Conservation (phyloP, 2,888 invertebrate genomes). For the Marasmarcha lunaedactyla region DNA sequence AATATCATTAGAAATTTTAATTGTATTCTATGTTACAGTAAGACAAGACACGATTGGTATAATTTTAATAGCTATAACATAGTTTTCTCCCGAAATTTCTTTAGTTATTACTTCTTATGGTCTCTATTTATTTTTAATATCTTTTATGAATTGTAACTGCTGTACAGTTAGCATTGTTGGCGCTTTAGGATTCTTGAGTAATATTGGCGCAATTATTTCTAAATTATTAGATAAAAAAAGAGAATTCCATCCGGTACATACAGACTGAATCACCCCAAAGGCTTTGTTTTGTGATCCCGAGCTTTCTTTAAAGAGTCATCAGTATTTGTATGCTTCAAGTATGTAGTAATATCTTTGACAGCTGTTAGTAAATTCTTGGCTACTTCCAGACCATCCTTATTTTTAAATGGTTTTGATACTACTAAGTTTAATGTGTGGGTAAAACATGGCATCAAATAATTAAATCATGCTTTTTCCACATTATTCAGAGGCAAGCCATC, state of each 20-base stretch:
- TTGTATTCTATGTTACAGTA: constrained; percentile 21
- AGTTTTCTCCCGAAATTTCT: constrained; percentile 21
- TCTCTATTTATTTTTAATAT: constrained; percentile 20
- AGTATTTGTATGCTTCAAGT: constrained; percentile 20
- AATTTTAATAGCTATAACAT: constrained; percentile 23
- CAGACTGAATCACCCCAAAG: constrained; percentile 18
- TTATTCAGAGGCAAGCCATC: constrained; percentile 15
- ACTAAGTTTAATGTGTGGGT: constrained; percentile 19
- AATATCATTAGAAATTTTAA: constrained; percentile 18
- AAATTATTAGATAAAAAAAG: constrained; percentile 19
- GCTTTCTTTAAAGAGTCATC: constrained; percentile 19
- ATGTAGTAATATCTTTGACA: constrained; percentile 19
- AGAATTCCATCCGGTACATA: constrained; percentile 21
- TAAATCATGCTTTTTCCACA: constrained; percentile 15
- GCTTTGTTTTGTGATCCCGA: constrained; percentile 16
- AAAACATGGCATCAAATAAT: constrained; percentile 16
- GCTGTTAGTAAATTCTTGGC: constrained; percentile 19
- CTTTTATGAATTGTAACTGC: constrained; percentile 19
- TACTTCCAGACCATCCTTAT: constrained; percentile 19
- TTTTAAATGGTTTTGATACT: constrained; percentile 19
- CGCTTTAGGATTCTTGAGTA: constrained; percentile 21
- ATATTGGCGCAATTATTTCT: constrained; percentile 20
- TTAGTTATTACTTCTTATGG: constrained; percentile 22
- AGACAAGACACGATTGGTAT: constrained; percentile 22
- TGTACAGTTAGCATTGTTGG: constrained; percentile 21